A percentile compares a stretch with the other conserved stretches of the same genome.
These are phyloP conservation scores for Acanthurus tractus DNA, from an alignment of 2,797 vertebrate species.

Conservation along the genomic window DNA sequence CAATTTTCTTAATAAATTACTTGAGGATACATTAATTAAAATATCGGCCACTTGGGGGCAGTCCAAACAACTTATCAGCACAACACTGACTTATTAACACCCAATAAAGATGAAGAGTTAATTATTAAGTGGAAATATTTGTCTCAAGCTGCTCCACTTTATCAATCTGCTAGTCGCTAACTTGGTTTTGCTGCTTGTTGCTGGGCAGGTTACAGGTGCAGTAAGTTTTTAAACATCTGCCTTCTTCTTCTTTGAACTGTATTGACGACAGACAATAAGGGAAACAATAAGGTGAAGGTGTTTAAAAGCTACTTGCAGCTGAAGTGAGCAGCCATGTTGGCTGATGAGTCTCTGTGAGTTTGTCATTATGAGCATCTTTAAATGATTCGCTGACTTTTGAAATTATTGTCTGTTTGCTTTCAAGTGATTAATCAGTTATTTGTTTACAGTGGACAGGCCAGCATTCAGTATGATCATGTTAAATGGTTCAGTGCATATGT, in stretches of 20 bases:
- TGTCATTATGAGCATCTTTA: neutral
- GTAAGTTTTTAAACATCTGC: neutral
- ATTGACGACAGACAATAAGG: neutral
- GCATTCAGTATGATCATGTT: neutral
- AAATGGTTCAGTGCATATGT: slow-evolving; percentile 2
- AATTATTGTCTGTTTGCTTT: neutral
- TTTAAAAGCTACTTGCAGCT: neutral
- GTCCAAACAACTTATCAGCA: neutral
- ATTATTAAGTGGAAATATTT: neutral
- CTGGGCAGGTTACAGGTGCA: neutral
- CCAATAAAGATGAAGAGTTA: neutral
- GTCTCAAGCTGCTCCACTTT: neutral
- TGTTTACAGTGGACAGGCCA: neutral
- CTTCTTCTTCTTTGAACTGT: neutral
- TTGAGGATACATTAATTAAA: neutral
- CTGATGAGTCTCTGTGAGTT: neutral
- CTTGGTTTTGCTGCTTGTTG: neutral
- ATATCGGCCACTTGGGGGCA: slow-evolving; percentile 6
- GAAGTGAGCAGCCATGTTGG: neutral
- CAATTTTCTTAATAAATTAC: neutral
- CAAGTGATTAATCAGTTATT: neutral
- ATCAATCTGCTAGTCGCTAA: neutral
- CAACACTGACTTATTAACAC: neutral
- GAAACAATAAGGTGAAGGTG: too few species aligned
- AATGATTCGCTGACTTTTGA: neutral